Evolutionary conservation across 2,888 invertebrate genomes (phyloP).

Genomic region (Ichneumoninae sp.): DNA sequence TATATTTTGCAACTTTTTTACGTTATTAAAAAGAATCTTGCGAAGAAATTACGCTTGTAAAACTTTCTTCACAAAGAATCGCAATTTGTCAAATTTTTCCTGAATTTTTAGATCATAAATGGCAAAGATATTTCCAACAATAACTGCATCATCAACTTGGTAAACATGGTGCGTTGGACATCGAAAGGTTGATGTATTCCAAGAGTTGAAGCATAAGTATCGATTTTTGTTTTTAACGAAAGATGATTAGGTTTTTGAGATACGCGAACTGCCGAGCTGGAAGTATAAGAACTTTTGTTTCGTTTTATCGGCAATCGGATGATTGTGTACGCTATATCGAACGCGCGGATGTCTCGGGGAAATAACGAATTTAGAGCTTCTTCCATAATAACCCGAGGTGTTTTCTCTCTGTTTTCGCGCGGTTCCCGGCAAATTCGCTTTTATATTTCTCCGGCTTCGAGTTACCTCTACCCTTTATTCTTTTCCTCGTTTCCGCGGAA

Average conservation of each 20-base stretch:
- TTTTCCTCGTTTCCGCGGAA: conserved; percentile 20
- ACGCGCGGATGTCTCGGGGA: neutral
- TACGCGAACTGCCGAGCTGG: neutral
- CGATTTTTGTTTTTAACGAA: neutral
- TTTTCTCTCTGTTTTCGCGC: conserved; percentile 25
- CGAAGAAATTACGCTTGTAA: no score
- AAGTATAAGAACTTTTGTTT: neutral
- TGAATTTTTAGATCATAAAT: no score
- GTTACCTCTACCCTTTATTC: conserved; percentile 44
- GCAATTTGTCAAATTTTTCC: no score
- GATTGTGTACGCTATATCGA: neutral
- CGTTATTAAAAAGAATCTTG: no score
- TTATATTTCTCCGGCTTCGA: conserved; percentile 38
- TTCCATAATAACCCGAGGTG: conserved; percentile 8
- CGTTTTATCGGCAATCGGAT: neutral
- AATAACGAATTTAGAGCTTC: conserved; percentile 8
- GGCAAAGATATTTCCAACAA: neutral
- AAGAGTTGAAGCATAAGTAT: neutral
- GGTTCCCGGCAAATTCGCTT: conserved; percentile 26
- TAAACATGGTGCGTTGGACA: neutral
- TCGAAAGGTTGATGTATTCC: no score
- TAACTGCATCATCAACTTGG: neutral
- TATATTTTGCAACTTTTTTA: no score
- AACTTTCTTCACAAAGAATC: no score
- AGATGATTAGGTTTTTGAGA: neutral